phyloP scores from a whole-genome alignment of 2,888 invertebrate genomes.

The Spisula subtruncata region DNA sequence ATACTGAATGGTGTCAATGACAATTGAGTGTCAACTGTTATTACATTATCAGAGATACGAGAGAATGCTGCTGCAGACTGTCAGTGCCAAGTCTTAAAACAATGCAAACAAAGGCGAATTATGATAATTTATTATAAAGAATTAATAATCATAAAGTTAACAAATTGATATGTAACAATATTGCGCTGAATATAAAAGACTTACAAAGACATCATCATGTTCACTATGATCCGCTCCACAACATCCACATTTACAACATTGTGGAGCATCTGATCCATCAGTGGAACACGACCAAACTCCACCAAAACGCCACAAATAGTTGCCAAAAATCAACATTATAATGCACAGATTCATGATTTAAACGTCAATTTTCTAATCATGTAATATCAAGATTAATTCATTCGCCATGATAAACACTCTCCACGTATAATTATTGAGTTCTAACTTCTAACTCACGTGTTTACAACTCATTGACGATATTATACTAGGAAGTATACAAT shows the following conservation, averaged over 20 bases:
- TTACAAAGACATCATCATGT: background rate
- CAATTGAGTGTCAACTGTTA: too few relatives aligned
- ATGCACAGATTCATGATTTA: slow-evolving; percentile 18
- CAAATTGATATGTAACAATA: too few relatives aligned
- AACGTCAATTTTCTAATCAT: background rate
- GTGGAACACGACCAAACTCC: background rate
- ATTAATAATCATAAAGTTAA: too few relatives aligned
- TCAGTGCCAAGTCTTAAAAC: too few relatives aligned
- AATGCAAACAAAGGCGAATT: too few relatives aligned
- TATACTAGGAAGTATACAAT: slow-evolving; percentile 32
- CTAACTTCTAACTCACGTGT: background rate
- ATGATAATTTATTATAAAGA: too few relatives aligned
- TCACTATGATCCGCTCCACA: background rate
- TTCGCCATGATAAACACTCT: background rate
- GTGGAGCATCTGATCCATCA: background rate
- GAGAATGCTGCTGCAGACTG: too few relatives aligned
- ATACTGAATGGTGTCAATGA: too few relatives aligned
- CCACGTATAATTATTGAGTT: background rate
- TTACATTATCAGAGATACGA: too few relatives aligned
- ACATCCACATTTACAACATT: slow-evolving; percentile 32
- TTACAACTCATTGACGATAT: background rate
- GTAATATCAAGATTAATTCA: background rate
- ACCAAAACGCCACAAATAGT: slow-evolving; percentile 21
- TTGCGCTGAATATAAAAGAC: background rate
- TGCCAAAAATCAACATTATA: slow-evolving; percentile 7